Evolutionary conservation across 2,888 invertebrate species (phyloP), one percentile per base, ranked within the genome.

Genomic region (Bedellia somnulentella): DNA sequence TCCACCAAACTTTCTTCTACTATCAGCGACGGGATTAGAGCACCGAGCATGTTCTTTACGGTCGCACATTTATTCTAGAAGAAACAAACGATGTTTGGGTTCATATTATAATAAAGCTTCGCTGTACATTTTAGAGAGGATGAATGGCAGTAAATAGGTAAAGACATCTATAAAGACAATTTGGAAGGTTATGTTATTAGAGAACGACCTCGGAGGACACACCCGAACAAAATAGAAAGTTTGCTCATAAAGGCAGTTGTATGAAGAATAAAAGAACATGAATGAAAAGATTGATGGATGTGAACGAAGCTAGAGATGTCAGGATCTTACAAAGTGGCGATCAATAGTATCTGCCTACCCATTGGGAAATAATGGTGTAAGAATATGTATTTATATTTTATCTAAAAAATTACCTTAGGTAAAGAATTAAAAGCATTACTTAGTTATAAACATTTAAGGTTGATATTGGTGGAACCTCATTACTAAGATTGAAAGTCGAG

Each of bases 11-110:
- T 67, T 1, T 62, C 49, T 0, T 71, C 76, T 5, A 80, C 67
- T 0, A 82, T 43, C 26, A 81, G 45, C 2, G 68, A 71, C 0
- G 83, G 83, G 24, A 76, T 47, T 35, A 67, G 47, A 1, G 68
- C 46, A 0, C 80, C 80, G 1, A 81, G 1, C 75, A 17, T 1
- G 1, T 41, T 42, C 13, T 40, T 52, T 1, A 57, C 4, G 18
- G 36, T 37, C 3, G 49, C 35, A 30, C 51, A 50, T 18, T 24
- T 26, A 11, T 21, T 18, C 18, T 24, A 14, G 2, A 25, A 24
- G 8, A 5, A 5, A 29, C 5, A 24, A n/a, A 8, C 9, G n/a
- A 14, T 5, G 12, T 2, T 4, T n/a, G 9, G 5, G 8, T 12
- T 26, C 3, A 3, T 2, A 9, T 14, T 2, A 26, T 13, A 3